Conservation (phyloP, 2,888 invertebrate genomes). For the Piscicola geometra region DNA sequence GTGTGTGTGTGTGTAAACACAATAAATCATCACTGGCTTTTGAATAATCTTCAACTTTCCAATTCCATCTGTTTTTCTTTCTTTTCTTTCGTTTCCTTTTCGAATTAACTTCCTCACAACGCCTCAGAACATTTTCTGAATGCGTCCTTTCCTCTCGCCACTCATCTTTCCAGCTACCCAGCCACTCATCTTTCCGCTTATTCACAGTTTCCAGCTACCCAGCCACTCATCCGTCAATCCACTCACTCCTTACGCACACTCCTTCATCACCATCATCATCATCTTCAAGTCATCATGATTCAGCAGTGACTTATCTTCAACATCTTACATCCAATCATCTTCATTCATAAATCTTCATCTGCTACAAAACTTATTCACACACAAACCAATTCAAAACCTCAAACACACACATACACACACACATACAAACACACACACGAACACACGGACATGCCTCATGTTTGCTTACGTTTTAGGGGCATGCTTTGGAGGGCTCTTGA, state of each 20-base stretch:
- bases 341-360: no score
- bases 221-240: constrained; percentile 5
- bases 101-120: background rate
- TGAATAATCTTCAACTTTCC: background rate
- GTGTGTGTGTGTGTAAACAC: background rate
- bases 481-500: background rate
- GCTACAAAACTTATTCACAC: no score
- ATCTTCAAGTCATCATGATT: no score
- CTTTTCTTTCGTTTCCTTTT: background rate
- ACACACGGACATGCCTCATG: no score
- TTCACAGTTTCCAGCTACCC: background rate
- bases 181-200: background rate
- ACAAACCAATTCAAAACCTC: no score
- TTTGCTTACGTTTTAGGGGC: background rate
- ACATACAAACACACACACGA: no score
- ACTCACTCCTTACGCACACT: no score
- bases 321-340: no score
- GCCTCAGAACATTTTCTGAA: background rate
- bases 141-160: background rate
- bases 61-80: background rate
- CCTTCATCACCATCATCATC: no score
- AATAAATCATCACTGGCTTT: background rate
- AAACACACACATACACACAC: no score
- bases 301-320: no score
- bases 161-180: background rate